Percentiles rank a stretch among this genome's conserved stretches.
These are phyloP conservation scores for Streblospio benedicti DNA, from an alignment of 1,140 invertebrate species.

Conservation along the genomic window DNA sequence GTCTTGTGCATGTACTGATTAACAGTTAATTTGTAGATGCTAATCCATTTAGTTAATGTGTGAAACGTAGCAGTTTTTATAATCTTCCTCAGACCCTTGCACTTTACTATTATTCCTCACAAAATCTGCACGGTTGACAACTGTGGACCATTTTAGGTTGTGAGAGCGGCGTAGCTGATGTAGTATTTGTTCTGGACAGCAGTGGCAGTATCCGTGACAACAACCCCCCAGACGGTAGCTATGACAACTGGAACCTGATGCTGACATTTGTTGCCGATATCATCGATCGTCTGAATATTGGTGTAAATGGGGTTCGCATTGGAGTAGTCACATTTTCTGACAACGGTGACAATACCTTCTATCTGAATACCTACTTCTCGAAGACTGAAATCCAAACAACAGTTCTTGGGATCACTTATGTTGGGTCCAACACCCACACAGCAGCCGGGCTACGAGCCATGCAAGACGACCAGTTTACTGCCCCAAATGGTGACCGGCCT, in stretches of 20 bases:
- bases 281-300: slow-evolving; percentile 5
- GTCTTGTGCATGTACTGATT: too few relatives aligned
- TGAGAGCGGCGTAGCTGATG: too few relatives aligned
- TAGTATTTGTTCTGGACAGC: slow-evolving; percentile 14
- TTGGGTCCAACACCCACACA: neutral
- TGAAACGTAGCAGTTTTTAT: too few relatives aligned
- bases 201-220: slow-evolving; percentile 6
- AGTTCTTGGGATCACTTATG: neutral
- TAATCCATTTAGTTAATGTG: too few relatives aligned
- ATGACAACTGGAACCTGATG: slow-evolving; percentile 9
- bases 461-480: slow-evolving; percentile 7
- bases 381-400: neutral
- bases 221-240: neutral
- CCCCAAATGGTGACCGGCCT: slow-evolving; percentile 2
- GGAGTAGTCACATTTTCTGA: slow-evolving; percentile 9
- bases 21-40: too few relatives aligned
- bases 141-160: too few relatives aligned
- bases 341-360: neutral
- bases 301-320: neutral
- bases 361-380: slow-evolving; percentile 8
- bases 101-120: too few relatives aligned
- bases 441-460: neutral
- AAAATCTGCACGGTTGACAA: too few relatives aligned
- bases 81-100: too few relatives aligned
- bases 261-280: neutral